Evolutionary conservation across 2,888 invertebrate genomes (phyloP), one percentile per base, ranked within the genome.

Genomic region (Desoria tigrina): DNA sequence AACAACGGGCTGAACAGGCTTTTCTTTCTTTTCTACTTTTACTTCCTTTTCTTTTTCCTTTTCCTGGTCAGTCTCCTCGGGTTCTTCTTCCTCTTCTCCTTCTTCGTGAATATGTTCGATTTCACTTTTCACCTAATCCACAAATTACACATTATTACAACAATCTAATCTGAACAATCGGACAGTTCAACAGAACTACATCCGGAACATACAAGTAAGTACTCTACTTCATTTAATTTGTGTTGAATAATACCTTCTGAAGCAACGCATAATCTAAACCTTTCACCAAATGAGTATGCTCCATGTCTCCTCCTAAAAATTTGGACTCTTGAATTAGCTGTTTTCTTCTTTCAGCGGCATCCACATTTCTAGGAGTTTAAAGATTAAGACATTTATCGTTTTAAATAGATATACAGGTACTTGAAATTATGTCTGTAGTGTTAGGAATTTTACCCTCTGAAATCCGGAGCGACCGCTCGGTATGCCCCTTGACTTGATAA

Each of bases 291-390:
- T 99, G 99, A 79, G 99, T 99, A 78, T 99, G 99, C 78, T 99
- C 97, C 92, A 99, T 97, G 81, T 99, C 99, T 86, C 99, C 99
- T 80, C 99, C 99, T 83, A 99, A 92, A 82, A 95, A 99, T 82
- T 99, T 99, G 0, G 99, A 99, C 82, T 99, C 98, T 84, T 90
- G 84, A 79, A 99, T 99, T 84, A 96, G 88, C 79, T 97, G 94
- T 58, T 95, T 86, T 59, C 98, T 84, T 49, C 96, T 84, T 81
- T 98, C 97, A 6, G 97, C 96, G 0, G 94, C 94, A 83, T 95
- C 94, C 80, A 91, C 76, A 56, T 80, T 80, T 42, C 81, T 81
- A n/a, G 18, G 18, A 18, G 18, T 14, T 45, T 24, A 14, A 50
- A 39, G 26, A 14, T 42, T 11, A 14, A 42, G 1, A 27, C 26